Evolutionary conservation across 2,888 invertebrate species (phyloP), one percentile per base, ranked within the genome.

Genomic region (Gerris lacustris): DNA sequence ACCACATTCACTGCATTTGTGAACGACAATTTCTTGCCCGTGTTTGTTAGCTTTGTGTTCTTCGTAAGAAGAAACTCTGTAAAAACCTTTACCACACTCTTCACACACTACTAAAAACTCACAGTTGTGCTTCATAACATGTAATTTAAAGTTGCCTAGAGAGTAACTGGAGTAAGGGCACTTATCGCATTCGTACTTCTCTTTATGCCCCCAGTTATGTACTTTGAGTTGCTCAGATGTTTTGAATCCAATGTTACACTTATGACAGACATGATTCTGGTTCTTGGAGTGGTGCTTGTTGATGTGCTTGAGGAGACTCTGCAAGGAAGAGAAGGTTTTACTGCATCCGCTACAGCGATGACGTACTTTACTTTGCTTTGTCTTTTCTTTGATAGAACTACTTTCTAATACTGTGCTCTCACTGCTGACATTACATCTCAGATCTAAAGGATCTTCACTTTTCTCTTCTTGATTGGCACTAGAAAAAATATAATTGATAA

Each of bases 1-100:
- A 15, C 79, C 80, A 72, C 79, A 82, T 67, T 76, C 78, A 67
- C 72, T 78, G 6, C 77, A 80, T 72, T 81, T 79, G 73, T 81
- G 80, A 9, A 70, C 67, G 18, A 67, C 63, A 6, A 78, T 78
- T 74, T 80, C 80, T 15, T 67, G 67, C 31, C 69, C 64, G 45
- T 74, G 73, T 55, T 75, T 72, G 11, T 64, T 66, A 6, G 63
- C 45, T 47, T 68, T 69, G 68, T 75, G 75, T 44, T 74, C 75
- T 66, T 69, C 67, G 43, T 72, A 73, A 47, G 69, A 69, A 63
- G 68, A 72, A 17, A 67, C 47, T 44, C 68, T 73, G 67, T 75
- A 75, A 67, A 74, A 75, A 9, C 73, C 73, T 70, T 70, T 74
- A 15, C 70, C 72, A 63, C 75, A 75, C 6, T 72, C 67, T 17